Percentiles rank a stretch among this genome's conserved stretches.
Evolutionary conservation across 2,113 vertebrate genomes (phyloP).

Genomic region (Pseudolaguvia tuberculata): DNA sequence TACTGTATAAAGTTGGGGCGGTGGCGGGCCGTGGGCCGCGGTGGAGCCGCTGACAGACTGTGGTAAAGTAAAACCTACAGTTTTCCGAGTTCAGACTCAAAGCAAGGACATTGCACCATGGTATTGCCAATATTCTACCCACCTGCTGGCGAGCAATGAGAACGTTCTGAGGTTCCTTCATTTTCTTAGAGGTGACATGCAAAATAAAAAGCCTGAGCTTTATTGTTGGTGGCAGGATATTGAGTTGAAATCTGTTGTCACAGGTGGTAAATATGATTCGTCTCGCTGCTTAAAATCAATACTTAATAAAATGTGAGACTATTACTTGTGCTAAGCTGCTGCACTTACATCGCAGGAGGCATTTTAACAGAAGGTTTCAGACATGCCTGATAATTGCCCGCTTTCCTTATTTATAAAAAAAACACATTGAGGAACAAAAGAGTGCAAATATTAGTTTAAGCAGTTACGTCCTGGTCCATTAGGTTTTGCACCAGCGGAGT

Average conservation of each 20-base stretch:
- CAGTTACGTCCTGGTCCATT: not conserved
- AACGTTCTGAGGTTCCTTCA: not conserved
- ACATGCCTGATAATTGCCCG: not conserved
- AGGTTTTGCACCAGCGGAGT: not conserved
- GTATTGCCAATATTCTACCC: not conserved
- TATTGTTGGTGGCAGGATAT: not conserved
- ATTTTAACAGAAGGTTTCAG: not conserved
- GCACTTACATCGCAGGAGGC: not conserved
- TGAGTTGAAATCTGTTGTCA: not conserved
- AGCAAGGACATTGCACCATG: rapidly evolving
- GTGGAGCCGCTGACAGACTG: too few relatives aligned
- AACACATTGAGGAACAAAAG: not conserved
- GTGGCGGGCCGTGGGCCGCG: too few relatives aligned
- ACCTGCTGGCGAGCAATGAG: not conserved
- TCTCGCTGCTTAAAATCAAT: not conserved
- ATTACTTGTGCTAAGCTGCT: not conserved
- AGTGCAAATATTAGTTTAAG: not conserved
- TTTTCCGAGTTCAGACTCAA: not conserved
- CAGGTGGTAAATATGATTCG: not conserved
- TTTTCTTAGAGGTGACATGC: not conserved
- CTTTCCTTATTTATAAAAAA: not conserved
- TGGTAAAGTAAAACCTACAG: too few relatives aligned
- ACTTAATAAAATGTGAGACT: not conserved
- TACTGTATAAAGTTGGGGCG: too few relatives aligned
- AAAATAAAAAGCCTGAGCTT: not conserved